Percentiles rank a stretch among this genome's conserved stretches.
Evolutionary conservation across 2,113 vertebrate genomes (phyloP).

Genomic region (Petaurus breviceps): DNA sequence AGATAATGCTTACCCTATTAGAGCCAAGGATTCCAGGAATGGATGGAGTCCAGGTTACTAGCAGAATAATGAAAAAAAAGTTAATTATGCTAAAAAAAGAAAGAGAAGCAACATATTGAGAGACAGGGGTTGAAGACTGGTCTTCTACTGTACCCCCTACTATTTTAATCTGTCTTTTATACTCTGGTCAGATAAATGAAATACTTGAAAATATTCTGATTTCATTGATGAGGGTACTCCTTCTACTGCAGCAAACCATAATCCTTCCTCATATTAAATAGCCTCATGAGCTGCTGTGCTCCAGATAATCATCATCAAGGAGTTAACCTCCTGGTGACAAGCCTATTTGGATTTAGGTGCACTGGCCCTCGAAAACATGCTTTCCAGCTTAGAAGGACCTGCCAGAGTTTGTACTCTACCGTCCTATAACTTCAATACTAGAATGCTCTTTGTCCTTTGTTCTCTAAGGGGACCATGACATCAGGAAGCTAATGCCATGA

Average conservation of each 20-base stretch:
- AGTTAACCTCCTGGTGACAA: background rate
- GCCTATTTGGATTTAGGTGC: background rate
- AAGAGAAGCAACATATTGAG: background rate
- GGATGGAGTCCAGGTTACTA: background rate
- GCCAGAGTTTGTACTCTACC: background rate
- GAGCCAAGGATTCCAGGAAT: background rate
- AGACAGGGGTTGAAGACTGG: background rate
- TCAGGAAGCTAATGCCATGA: too few relatives aligned
- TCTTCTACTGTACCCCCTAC: background rate
- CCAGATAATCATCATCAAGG: background rate
- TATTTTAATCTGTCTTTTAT: background rate
- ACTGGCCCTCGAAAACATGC: background rate
- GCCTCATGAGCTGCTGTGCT: background rate
- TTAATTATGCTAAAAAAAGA: background rate
- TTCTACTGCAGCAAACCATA: background rate
- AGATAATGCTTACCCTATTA: background rate
- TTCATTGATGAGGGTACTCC: background rate
- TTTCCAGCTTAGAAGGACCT: background rate
- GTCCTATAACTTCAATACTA: background rate
- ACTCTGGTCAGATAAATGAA: background rate
- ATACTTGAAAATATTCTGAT: background rate
- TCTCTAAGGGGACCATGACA: too few relatives aligned
- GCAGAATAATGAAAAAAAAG: background rate
- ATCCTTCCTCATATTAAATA: background rate
- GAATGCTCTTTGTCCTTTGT: background rate